Base-by-base conservation (phyloP, 2,797 vertebrate genomes). In the Schizopygopsis pylzovi region DNA sequence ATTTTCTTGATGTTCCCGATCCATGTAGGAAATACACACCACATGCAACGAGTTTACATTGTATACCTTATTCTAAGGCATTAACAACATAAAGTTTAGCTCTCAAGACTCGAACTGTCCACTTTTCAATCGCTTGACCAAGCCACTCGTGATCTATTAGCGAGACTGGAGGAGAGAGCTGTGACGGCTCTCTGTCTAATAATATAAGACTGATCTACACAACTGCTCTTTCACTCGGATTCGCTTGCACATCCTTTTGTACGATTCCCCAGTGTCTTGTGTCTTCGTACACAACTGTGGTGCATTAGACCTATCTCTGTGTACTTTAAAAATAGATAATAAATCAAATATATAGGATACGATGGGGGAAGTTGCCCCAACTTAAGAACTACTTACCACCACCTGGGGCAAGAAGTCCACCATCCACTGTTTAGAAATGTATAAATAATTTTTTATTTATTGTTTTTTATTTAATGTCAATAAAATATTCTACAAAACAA, bases 51-150 rank as follows among this genome's bases (percentile, higher is more conserved):
- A 78, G 22, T 25, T 28, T 39, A 15, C 13, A 49, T 39, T 39
- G 39, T 41, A 41, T 67, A 28, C 41, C 18, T 52, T 70, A 85
- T 85, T 83, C 77, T 82, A 82, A 65, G 83, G 83, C 72, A 5
- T 49, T 15, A 33, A 37, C 28, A 65, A 65, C 28, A 41, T 52
- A 18, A 77, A 61, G 72, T 83, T 85, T 83, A 87, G 85, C 68
- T 86, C 78, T 88, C 49, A 85, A 83, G 54, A 86, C 80, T 78
- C 83, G 59, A 88, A 45, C 79, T 79, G 37, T 85, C 87, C 76
- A 28, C 70, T 77, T 85, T 83, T 56, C 67, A 71, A 59, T 28
- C 63, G 80, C 78, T 84, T 86, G 85, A 84, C 82, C 84, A 54
- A 80, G 76, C 76, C 65, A 68, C 59, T 43, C n/a, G 33, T 84